Evolutionary conservation across 2,797 vertebrate genomes (phyloP), one percentile per base, ranked within the genome.

Genomic region (Thamnophis elegans): DNA sequence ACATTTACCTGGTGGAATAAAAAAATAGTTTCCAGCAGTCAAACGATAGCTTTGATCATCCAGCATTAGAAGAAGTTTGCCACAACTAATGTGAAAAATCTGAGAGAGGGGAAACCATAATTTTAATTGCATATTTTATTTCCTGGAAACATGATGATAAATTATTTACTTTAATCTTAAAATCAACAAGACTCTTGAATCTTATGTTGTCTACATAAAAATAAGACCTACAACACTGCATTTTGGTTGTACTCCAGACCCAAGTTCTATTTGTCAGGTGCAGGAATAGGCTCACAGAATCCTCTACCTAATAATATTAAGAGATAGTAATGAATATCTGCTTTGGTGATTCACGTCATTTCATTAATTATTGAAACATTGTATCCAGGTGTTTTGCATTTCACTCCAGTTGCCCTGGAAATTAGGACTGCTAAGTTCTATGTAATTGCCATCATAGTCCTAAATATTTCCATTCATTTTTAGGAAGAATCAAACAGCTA

Each of bases 1-100:
- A 7, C 32, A 92, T 96, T 96, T 95, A 98, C 98, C 97, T 94
- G 97, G 91, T 95, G 98, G 98, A 95, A 98, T 94, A 94, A 95
- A 98, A 92, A 98, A 98, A 16, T 18, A 96, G 94, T 98, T 97
- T 7, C 98, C 98, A 11, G 94, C n/a, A 92, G 94, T 92, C 94
- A 98, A 94, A 22, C 1, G 28, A 73, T 98, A 98, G 0, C 94
- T 68, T 6, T 97, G 95, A 92, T 95, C 93, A 56, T 97, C 97
- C 90, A 98, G 95, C 0, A 96, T 98, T 94, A 96, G 90, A 56
- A 97, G 93, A 95, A 98, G 89, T 82, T 96, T 93, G 93, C 98
- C 98, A 0, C 0, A 4, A 22, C 97, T 62, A 95, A 98, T 78
- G 62, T 97, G 90, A 96, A 98, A 98, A 95, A 95, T 68, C 98